phyloP scores from a whole-genome alignment of 2,113 vertebrate species.

The Urocynchramus pylzowi region DNA sequence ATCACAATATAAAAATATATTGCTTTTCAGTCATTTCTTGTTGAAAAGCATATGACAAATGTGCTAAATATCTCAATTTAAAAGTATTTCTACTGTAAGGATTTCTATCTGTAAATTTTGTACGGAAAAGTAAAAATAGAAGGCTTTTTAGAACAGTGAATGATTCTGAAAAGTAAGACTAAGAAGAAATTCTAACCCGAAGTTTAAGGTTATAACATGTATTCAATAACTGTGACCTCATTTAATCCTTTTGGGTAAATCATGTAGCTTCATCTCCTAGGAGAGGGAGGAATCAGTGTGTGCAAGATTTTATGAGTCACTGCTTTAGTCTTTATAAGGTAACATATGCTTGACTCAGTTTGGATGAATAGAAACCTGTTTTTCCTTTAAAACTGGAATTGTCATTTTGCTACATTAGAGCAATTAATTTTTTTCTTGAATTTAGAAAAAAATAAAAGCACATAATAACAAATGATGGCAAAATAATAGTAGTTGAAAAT shows the following conservation, averaged over 20 bases:
- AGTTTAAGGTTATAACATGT: not conserved
- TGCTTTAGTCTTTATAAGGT: not conserved
- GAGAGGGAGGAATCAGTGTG: not conserved
- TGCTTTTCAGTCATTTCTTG: too few species aligned
- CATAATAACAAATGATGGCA: not conserved
- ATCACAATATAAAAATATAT: not conserved
- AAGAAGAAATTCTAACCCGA: not conserved
- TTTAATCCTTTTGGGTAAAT: slow-evolving; percentile 42
- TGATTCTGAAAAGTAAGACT: not conserved
- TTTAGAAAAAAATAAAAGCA: not conserved
- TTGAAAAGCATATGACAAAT: not conserved
- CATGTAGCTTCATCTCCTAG: not conserved
- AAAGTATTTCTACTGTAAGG: not conserved
- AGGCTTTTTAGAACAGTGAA: not conserved
- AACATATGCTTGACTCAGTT: not conserved
- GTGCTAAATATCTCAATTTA: not conserved
- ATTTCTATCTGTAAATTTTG: not conserved
- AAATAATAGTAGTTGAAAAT: slow-evolving; percentile 1
- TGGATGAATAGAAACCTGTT: not conserved
- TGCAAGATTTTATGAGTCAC: slow-evolving; percentile 19
- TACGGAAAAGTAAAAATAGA: not conserved
- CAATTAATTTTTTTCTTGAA: not conserved
- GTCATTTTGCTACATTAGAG: not conserved
- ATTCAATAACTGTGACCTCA: not conserved
- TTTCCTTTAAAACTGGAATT: not conserved